A percentile compares a stretch with the other conserved stretches of the same genome.
phyloP scores from a whole-genome alignment of 2,113 vertebrate genomes.

The Dinomys branickii region DNA sequence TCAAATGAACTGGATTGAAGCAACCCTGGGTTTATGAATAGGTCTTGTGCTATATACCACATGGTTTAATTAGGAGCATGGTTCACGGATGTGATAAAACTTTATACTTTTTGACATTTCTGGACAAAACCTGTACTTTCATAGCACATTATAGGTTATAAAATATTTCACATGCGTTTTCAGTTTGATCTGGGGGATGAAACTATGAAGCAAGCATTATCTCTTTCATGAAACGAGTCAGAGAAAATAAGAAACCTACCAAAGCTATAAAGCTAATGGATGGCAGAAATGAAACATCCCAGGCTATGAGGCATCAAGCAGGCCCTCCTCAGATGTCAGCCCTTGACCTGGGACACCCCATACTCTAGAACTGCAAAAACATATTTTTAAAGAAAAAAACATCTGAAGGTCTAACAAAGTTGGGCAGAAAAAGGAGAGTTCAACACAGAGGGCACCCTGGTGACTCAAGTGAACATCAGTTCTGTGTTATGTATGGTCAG shows the following conservation, averaged over 20 bases:
- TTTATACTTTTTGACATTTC: slow-evolving; percentile 55
- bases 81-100: slow-evolving; percentile 40
- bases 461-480: slow-evolving; percentile 31
- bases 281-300: neutral
- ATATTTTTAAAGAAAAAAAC: neutral
- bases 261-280: slow-evolving; percentile 13
- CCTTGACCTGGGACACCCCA: neutral
- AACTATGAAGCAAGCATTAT: slow-evolving; percentile 35
- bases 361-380: neutral
- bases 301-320: neutral
- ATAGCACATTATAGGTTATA: slow-evolving; percentile 43
- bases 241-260: slow-evolving; percentile 47
- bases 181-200: slow-evolving; percentile 40
- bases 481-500: slow-evolving; percentile 26
- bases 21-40: slow-evolving; percentile 40
- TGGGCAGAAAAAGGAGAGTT: neutral
- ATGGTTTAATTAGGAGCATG: slow-evolving; percentile 44
- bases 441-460: neutral
- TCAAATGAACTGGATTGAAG: slow-evolving; percentile 60
- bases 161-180: slow-evolving; percentile 43
- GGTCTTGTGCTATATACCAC: neutral
- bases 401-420: neutral
- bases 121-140: slow-evolving; percentile 51
- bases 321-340: neutral
- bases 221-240: slow-evolving; percentile 37